Percentiles rank a stretch among this genome's conserved stretches.
Evolutionary conservation across 2,888 invertebrate species (phyloP).

Genomic region (Apamea monoglypha): DNA sequence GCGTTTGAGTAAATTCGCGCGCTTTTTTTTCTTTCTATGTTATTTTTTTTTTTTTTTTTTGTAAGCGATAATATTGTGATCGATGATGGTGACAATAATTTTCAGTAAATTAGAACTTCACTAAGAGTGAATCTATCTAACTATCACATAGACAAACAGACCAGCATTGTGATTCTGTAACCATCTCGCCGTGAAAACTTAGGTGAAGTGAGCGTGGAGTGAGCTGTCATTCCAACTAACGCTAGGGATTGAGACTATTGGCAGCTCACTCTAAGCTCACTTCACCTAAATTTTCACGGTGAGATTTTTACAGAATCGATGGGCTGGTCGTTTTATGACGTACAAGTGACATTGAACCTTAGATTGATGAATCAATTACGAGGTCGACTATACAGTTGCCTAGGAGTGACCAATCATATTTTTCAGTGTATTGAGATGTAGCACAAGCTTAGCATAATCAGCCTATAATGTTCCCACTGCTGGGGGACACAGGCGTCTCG

Average conservation of each 20-base stretch:
- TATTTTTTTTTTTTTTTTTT: too few species aligned
- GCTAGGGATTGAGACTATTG: too few species aligned
- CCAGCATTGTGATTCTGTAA: too few species aligned
- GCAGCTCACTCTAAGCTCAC: too few species aligned
- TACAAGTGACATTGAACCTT: not conserved
- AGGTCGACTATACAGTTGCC: not conserved
- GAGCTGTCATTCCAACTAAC: too few species aligned
- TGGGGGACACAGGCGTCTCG: not conserved
- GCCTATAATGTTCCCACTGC: too few species aligned
- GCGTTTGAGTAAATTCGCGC: not conserved
- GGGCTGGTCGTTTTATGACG: not conserved
- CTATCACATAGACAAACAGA: not conserved
- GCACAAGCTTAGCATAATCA: too few species aligned
- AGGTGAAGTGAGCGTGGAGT: too few species aligned
- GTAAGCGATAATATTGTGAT: not conserved
- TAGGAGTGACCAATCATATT: not conserved
- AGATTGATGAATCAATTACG: not conserved
- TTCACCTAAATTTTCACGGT: too few species aligned
- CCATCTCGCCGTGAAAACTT: too few species aligned
- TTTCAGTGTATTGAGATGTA: not conserved
- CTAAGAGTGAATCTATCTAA: not conserved
- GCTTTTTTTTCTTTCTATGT: too few species aligned
- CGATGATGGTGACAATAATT: not conserved
- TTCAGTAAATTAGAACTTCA: not conserved
- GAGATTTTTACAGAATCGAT: too few species aligned